Percentiles rank a stretch among this genome's conserved stretches.
phyloP scores from a whole-genome alignment of 1,140 invertebrate genomes.

The Temnothorax nylanderi region DNA sequence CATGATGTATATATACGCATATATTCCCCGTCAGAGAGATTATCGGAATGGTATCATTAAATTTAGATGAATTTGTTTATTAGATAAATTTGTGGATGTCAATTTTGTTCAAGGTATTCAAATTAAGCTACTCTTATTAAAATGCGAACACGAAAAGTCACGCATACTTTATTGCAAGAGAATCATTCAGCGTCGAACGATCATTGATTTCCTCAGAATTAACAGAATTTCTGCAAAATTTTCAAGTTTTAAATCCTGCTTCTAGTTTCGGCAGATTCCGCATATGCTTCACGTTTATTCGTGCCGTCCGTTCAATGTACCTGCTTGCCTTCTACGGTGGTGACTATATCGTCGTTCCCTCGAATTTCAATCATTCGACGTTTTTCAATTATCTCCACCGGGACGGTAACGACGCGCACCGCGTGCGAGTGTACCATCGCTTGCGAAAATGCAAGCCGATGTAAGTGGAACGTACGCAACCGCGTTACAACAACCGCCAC shows the following conservation, averaged over 20 bases:
- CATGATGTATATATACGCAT: neutral
- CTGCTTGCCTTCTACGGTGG: neutral
- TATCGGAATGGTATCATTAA: neutral
- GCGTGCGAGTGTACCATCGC: constrained; percentile 7
- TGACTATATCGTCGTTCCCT: neutral
- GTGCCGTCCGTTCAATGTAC: neutral
- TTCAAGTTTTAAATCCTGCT: neutral
- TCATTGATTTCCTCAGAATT: constrained; percentile 6
- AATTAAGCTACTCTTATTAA: neutral
- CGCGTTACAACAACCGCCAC: constrained; percentile 15
- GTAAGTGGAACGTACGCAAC: constrained; percentile 33
- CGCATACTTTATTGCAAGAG: neutral
- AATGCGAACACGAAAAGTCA: neutral
- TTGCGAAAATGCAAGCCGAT: constrained; percentile 42
- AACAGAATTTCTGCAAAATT: neutral
- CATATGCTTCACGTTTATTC: neutral
- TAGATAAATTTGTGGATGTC: neutral
- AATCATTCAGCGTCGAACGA: neutral
- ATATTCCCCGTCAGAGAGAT: neutral
- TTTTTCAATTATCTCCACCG: constrained; percentile 42
- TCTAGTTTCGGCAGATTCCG: neutral
- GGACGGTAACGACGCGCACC: neutral
- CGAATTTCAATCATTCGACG: constrained; percentile 45
- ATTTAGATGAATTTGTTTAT: neutral
- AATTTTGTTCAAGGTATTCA: neutral